Percentiles rank a stretch among this genome's conserved stretches.
phyloP scores from a whole-genome alignment of 2,888 invertebrate species.

The Philaethria dido region DNA sequence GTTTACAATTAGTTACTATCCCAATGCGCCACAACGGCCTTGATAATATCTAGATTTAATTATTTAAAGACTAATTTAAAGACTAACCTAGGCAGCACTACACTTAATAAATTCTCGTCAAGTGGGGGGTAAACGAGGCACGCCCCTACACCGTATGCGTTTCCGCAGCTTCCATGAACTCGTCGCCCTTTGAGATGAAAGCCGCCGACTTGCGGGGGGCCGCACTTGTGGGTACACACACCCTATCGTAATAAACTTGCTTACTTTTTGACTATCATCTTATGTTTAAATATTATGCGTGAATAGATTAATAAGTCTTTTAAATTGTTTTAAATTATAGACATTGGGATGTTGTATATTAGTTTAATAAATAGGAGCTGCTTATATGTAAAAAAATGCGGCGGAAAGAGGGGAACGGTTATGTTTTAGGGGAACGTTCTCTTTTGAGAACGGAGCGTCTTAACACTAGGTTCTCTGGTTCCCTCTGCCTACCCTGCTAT shows the following conservation, averaged over 20 bases:
- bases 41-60: neutral
- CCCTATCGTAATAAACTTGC: neutral
- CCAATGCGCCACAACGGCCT: too few relatives aligned
- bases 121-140: constrained; percentile 26
- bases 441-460: too few relatives aligned
- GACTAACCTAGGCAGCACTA: neutral
- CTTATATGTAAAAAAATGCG: too few relatives aligned
- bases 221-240: constrained; percentile 41
- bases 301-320: too few relatives aligned
- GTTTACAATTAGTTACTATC: too few relatives aligned
- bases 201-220: constrained; percentile 54
- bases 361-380: too few relatives aligned
- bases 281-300: neutral
- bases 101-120: neutral
- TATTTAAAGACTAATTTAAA: neutral
- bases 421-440: too few relatives aligned
- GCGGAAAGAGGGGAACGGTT: too few relatives aligned
- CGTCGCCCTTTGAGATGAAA: constrained; percentile 28
- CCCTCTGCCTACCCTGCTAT: too few relatives aligned
- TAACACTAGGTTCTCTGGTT: too few relatives aligned
- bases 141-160: constrained; percentile 28
- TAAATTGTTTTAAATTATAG: too few relatives aligned
- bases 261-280: neutral
- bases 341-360: too few relatives aligned
- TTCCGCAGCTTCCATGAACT: constrained; percentile 30